Evolutionary conservation across 2,888 invertebrate species (phyloP).

Genomic region (Dendrolimus houi): DNA sequence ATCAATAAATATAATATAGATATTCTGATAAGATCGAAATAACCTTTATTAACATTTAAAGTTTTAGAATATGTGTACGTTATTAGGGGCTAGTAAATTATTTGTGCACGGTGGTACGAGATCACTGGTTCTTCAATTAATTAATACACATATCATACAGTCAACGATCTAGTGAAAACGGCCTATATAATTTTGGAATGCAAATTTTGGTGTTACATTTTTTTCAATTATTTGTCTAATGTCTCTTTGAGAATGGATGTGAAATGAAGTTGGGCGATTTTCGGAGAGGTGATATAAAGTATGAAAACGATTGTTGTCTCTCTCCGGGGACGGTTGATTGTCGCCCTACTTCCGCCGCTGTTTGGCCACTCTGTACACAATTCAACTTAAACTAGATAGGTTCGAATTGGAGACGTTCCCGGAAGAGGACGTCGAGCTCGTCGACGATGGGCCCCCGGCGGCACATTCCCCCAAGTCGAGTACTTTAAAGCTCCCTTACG

Average conservation of each 20-base stretch:
- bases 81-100: constrained; percentile 44
- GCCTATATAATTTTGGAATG: constrained; percentile 10
- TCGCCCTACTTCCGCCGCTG: constrained; percentile 37
- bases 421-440: constrained; percentile 41
- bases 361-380: not conserved
- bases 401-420: constrained; percentile 16
- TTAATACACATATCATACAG: constrained; percentile 9
- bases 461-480: constrained; percentile 37
- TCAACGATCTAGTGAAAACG: constrained; percentile 4
- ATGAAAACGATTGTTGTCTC: constrained; percentile 40
- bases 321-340: constrained; percentile 66
- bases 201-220: constrained; percentile 2
- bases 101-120: constrained; percentile 67
- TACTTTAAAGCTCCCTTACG: constrained; percentile 67
- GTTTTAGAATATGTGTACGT: constrained; percentile 72
- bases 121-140: constrained; percentile 32
- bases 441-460: constrained; percentile 24
- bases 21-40: constrained; percentile 70
- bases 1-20: constrained; percentile 61
- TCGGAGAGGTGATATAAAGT: constrained; percentile 56
- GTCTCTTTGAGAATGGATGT: constrained; percentile 10
- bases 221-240: not conserved
- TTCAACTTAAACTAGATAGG: not conserved
- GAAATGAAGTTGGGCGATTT: constrained; percentile 51
- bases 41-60: constrained; percentile 68